These are phyloP conservation scores for Ferrisia virgata DNA, from an alignment of 2,888 invertebrate genomes.

Conservation along the genomic window DNA sequence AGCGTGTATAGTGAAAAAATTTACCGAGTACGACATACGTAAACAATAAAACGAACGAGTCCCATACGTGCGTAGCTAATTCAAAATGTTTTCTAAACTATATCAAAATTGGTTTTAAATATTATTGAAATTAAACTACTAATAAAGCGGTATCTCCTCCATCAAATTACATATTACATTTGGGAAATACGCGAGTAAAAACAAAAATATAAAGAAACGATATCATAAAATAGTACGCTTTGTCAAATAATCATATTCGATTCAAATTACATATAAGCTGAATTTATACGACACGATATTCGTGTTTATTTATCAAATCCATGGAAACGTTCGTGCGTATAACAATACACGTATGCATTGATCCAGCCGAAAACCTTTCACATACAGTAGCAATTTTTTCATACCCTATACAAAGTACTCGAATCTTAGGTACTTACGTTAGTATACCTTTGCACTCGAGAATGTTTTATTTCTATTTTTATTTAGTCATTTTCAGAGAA, in stretches of 20 bases:
- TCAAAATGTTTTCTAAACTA: no score
- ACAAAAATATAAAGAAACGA: background rate
- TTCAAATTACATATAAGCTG: background rate
- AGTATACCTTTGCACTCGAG: background rate
- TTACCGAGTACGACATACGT: no score
- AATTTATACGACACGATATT: background rate
- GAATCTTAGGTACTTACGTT: background rate
- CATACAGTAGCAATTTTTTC: background rate
- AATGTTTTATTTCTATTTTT: background rate
- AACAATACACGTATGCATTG: background rate
- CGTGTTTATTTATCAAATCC: slow-evolving; percentile 8
- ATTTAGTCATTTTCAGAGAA: no score
- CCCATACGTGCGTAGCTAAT: no score
- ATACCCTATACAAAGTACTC: background rate
- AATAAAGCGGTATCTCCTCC: no score
- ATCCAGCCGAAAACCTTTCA: background rate
- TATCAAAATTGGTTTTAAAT: no score
- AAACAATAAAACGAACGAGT: no score
- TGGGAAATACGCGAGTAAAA: no score
- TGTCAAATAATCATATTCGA: background rate
- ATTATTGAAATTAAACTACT: no score
- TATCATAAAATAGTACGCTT: background rate
- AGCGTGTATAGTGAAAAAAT: no score
- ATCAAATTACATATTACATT: no score
- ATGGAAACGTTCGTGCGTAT: background rate